Percentiles rank a stretch among this genome's conserved stretches.
Conservation (phyloP, 2,113 vertebrate species). For the Crotalus tigris region DNA sequence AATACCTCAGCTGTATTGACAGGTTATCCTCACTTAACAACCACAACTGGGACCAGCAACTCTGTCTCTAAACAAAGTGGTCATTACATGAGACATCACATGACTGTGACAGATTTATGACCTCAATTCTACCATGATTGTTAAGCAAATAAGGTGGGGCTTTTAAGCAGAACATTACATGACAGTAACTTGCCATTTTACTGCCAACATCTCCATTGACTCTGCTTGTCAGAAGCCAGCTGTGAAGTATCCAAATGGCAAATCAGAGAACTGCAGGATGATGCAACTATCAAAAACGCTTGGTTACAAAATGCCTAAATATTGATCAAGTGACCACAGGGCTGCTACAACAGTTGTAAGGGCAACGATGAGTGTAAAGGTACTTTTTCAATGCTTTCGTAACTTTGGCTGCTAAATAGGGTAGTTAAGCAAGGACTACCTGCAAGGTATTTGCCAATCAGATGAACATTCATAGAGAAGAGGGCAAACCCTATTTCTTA, state of each 20-base stretch:
- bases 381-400: background rate
- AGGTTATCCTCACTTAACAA: background rate
- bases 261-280: background rate
- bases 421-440: background rate
- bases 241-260: background rate
- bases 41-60: background rate
- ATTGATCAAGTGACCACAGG: background rate
- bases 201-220: background rate
- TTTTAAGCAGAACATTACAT: background rate
- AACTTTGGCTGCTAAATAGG: background rate
- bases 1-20: background rate
- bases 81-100: background rate
- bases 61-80: background rate
- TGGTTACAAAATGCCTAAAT: background rate
- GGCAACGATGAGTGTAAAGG: background rate
- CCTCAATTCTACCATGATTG: background rate
- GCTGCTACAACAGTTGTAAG: background rate
- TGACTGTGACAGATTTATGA: background rate
- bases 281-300: background rate
- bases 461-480: background rate
- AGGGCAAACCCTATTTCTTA: background rate
- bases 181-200: background rate
- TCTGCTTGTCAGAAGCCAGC: background rate
- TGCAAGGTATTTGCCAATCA: background rate
- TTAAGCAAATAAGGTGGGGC: background rate